These are phyloP conservation scores for Eupleurogrammus muticus DNA, from an alignment of 2,797 vertebrate species.

Conservation along the genomic window DNA sequence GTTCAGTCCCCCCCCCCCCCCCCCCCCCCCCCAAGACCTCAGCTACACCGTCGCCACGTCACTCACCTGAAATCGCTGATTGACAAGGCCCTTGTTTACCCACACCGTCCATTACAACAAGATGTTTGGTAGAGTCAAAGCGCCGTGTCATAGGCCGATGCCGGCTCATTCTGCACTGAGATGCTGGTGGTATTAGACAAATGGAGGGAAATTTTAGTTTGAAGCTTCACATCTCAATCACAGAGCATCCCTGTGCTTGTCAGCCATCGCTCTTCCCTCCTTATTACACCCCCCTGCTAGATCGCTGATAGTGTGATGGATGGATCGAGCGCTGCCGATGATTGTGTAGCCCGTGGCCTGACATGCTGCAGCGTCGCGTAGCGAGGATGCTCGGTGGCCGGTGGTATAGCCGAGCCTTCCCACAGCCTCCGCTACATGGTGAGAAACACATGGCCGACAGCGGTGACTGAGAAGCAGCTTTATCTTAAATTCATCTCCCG, in stretches of 20 bases:
- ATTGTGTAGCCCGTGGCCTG: constrained; percentile 51
- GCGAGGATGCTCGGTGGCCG: constrained; percentile 2
- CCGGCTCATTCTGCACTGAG: constrained; percentile 25
- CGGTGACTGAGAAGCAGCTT: constrained; percentile 62
- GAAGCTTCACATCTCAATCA: constrained; percentile 35
- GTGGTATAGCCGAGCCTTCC: constrained; percentile 4
- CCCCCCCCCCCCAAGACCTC: constrained; percentile 45
- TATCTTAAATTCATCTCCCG: constrained; percentile 75
- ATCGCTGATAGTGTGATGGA: constrained; percentile 56
- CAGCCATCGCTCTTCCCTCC: constrained; percentile 18
- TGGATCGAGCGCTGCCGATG: constrained; percentile 41
- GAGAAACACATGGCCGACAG: constrained; percentile 33
- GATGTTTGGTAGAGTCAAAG: constrained; percentile 57
- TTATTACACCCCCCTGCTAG: constrained; percentile 9
- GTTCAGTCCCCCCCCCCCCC: constrained; percentile 31
- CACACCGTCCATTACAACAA: constrained; percentile 32
- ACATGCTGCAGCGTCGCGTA: constrained; percentile 27
- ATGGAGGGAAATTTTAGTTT: constrained; percentile 7
- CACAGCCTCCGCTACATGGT: not conserved
- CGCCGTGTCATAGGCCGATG: constrained; percentile 38
- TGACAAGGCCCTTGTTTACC: constrained; percentile 76
- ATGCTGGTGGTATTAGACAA: constrained; percentile 11
- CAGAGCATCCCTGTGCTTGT: constrained; percentile 26
- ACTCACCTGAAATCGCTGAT: constrained; percentile 66
- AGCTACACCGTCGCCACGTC: constrained; percentile 41